Conservation (phyloP, 1,140 invertebrate genomes). For the Macrobrachium rosenbergii region DNA sequence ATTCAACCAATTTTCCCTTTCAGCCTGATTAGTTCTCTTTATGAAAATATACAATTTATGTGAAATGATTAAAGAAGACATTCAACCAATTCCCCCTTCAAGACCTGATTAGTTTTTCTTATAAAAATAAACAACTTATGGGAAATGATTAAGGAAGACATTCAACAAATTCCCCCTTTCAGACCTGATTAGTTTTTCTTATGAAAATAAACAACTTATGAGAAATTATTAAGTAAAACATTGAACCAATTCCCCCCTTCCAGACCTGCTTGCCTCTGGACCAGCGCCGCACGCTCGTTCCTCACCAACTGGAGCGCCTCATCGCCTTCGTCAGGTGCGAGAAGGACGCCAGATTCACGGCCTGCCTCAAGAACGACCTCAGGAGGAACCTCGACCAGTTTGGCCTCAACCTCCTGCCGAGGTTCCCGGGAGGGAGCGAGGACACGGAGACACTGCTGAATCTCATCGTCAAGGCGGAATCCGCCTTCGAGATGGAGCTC, state of each 20-base stretch:
- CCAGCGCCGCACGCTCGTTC: neutral
- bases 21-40: too few relatives aligned
- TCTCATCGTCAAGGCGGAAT: slow-evolving; percentile 12
- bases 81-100: neutral
- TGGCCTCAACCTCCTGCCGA: slow-evolving; percentile 25
- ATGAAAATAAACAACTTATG: too few relatives aligned
- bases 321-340: slow-evolving; percentile 48
- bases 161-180: neutral
- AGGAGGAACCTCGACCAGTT: slow-evolving; percentile 29
- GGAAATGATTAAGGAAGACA: neutral
- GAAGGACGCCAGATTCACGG: slow-evolving; percentile 19
- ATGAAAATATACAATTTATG: too few relatives aligned
- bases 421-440: neutral
- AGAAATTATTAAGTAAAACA: too few relatives aligned
- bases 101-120: neutral
- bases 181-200: neutral
- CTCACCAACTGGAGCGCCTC: slow-evolving; percentile 30
- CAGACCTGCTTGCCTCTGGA: slow-evolving; percentile 44
- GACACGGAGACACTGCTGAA: slow-evolving; percentile 2
- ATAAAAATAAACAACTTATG: too few relatives aligned
- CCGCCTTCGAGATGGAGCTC: slow-evolving; percentile 24
- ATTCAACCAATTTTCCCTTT: too few relatives aligned
- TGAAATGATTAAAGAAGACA: neutral
- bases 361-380: slow-evolving; percentile 52
- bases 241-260: neutral